phyloP scores from a whole-genome alignment of 1,140 invertebrate genomes.

The Pseudomyrmex dendroicus region DNA sequence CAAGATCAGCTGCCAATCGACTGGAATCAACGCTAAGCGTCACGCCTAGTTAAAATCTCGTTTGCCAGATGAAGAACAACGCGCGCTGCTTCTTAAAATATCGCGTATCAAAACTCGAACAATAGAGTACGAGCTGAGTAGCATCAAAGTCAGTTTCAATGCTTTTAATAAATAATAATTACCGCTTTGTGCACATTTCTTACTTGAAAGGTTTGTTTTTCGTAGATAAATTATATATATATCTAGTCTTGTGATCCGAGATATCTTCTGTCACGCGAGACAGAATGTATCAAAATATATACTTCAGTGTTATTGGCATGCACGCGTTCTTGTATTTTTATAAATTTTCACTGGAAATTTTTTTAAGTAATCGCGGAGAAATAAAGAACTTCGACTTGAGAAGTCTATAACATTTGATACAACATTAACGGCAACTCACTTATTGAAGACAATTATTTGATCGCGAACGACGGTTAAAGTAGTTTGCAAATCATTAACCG shows the following conservation, averaged over 20 bases:
- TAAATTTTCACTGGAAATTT: not conserved
- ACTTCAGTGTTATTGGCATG: not conserved
- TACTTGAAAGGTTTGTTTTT: not conserved
- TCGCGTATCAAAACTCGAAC: not conserved
- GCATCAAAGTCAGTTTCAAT: conserved; percentile 2
- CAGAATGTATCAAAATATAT: too few relatives aligned
- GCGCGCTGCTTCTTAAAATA: conserved; percentile 34
- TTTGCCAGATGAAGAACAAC: conserved; percentile 64
- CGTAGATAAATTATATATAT: too few relatives aligned
- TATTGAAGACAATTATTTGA: conserved; percentile 39
- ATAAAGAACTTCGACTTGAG: too few relatives aligned
- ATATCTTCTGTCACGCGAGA: too few relatives aligned
- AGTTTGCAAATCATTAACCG: conserved; percentile 56
- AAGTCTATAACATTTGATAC: conserved; percentile 3
- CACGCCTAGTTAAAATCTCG: conserved; percentile 80
- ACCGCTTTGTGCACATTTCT: not conserved
- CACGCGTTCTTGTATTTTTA: not conserved
- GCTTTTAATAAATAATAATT: not conserved
- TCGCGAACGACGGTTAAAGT: conserved; percentile 6
- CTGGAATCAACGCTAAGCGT: conserved; percentile 85
- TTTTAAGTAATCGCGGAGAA: not conserved
- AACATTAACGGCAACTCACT: conserved; percentile 27
- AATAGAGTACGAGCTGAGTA: not conserved
- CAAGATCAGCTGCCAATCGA: conserved; percentile 86
- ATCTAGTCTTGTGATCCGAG: too few relatives aligned